Percentiles rank a stretch among this genome's conserved stretches.
Conservation (phyloP, 2,888 invertebrate species). For the Druceiella hillmani region DNA sequence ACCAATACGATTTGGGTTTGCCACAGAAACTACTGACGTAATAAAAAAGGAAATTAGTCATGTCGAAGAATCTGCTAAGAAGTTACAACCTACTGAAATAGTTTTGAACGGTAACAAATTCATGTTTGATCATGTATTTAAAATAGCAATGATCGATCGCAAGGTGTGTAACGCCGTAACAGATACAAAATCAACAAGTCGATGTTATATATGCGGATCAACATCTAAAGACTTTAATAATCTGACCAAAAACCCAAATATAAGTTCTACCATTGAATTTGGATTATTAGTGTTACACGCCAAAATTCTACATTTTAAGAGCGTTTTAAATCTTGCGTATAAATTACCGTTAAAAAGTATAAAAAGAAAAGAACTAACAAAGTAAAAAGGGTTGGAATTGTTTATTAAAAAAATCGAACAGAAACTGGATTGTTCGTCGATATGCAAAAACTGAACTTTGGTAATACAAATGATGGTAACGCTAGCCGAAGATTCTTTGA, state of each 20-base stretch:
- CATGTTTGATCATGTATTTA: constrained; percentile 3
- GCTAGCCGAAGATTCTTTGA: too few relatives aligned
- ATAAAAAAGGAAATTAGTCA: constrained; percentile 6
- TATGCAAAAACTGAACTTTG: too few relatives aligned
- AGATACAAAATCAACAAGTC: constrained; percentile 2
- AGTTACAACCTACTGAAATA: constrained; percentile 5
- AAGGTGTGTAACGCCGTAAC: constrained; percentile 16
- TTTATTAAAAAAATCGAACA: too few relatives aligned
- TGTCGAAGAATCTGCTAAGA: constrained; percentile 11
- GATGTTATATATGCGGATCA: constrained; percentile 15
- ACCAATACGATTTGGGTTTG: too few relatives aligned
- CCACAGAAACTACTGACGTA: too few relatives aligned
- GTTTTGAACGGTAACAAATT: constrained; percentile 1
- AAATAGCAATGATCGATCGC: constrained; percentile 20
- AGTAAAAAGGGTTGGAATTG: too few relatives aligned
- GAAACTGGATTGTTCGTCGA: too few relatives aligned
- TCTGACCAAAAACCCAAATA: constrained; percentile 4
- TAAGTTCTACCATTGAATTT: constrained; percentile 9
- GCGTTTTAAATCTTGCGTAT: too few relatives aligned
- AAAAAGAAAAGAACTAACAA: too few relatives aligned
- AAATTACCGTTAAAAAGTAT: too few relatives aligned
- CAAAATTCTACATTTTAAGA: background rate
- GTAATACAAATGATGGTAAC: too few relatives aligned
- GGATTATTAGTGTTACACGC: constrained; percentile 10
- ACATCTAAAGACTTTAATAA: constrained; percentile 17